A percentile compares a stretch with the other conserved stretches of the same genome.
Conservation (phyloP, 2,113 vertebrate genomes). For the Budorcas taxicolor region DNA sequence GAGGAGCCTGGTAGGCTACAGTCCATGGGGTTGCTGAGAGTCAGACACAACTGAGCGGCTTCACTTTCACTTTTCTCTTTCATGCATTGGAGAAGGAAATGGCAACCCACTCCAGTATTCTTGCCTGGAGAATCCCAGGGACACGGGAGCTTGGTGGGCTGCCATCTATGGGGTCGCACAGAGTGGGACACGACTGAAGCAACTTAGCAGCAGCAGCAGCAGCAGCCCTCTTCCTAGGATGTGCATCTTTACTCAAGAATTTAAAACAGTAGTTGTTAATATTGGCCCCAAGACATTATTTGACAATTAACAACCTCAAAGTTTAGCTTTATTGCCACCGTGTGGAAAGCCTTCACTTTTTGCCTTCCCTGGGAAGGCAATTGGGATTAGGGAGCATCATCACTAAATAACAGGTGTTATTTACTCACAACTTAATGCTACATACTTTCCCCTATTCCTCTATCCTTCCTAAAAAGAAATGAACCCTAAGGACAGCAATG, state of each 20-base stretch:
- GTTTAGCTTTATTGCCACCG: neutral
- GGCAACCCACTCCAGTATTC: no score
- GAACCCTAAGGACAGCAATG: neutral
- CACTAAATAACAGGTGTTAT: neutral
- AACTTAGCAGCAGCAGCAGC: no score
- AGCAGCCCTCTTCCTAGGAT: neutral
- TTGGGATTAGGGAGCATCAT: neutral
- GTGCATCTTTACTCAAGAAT: neutral
- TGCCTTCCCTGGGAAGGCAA: neutral
- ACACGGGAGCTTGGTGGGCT: rapidly evolving
- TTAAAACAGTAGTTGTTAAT: neutral
- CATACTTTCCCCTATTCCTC: neutral
- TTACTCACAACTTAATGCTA: neutral
- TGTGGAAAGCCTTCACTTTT: neutral
- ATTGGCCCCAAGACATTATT: neutral
- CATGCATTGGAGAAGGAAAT: no score
- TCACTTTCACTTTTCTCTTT: no score
- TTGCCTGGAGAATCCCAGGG: no score
- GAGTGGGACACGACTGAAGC: no score
- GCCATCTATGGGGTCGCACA: no score
- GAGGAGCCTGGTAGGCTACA: no score
- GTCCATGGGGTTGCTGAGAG: no score
- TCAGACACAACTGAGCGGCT: no score
- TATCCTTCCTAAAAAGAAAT: neutral
- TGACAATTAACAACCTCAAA: neutral